phyloP scores from a whole-genome alignment of 2,113 vertebrate species.

The Corydoras sp. region DNA sequence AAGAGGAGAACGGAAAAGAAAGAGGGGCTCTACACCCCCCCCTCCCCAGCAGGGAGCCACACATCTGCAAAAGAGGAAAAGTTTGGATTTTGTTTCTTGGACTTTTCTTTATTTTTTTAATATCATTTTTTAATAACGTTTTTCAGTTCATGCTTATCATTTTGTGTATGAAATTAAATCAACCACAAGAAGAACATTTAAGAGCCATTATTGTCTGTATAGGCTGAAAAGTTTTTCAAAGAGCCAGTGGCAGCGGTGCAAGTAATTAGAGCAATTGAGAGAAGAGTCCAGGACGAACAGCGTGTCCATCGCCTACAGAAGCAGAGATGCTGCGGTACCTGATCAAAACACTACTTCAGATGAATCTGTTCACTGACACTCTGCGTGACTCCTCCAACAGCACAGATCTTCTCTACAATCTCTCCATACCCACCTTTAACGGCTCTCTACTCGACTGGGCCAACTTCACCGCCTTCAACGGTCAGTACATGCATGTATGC shows the following conservation, averaged over 20 bases:
- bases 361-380: conserved; percentile 91
- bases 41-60: conserved; percentile 17
- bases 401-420: conserved; percentile 72
- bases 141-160: conserved; percentile 10
- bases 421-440: conserved; percentile 67
- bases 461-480: conserved; percentile 70
- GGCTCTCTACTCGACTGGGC: conserved; percentile 70
- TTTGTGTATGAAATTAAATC: background rate
- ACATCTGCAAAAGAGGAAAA: background rate
- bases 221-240: conserved; percentile 1
- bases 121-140: background rate
- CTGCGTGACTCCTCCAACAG: conserved; percentile 70
- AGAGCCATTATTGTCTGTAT: background rate
- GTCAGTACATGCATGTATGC: conserved; percentile 57
- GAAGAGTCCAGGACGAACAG: conserved; percentile 2
- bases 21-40: conserved; percentile 30
- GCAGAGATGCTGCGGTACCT: conserved; percentile 86
- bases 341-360: conserved; percentile 91
- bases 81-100: background rate
- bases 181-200: conserved; percentile 2
- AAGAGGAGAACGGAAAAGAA: conserved; percentile 45
- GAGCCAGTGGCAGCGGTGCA: background rate
- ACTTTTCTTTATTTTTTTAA: background rate
- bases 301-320: conserved; percentile 5
- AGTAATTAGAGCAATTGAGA: conserved; percentile 9